Evolutionary conservation across 2,113 vertebrate species (phyloP), one percentile per base, ranked within the genome.

Genomic region (Heteronetta atricapilla): DNA sequence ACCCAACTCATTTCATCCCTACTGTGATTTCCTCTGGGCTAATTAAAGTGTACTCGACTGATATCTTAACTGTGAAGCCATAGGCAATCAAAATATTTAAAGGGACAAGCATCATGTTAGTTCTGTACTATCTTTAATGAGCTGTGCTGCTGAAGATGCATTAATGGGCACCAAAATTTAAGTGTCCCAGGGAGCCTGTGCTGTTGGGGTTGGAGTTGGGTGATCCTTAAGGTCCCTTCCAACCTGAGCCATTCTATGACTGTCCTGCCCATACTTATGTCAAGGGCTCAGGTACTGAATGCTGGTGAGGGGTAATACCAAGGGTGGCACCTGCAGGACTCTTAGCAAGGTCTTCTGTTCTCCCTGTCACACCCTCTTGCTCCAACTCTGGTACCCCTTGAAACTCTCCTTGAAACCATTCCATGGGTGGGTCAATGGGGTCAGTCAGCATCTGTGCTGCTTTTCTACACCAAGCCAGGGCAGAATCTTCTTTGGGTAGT

Each of bases 11-110:
- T 95, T 96, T 97, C 88, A 89, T 95, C 62, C 96, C 97, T 81
- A 68, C 91, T 96, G 96, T 56, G 96, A 96, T 95, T 97, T 97
- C 96, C 96, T 97, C 82, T 56, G 93, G 96, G 96, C 97, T 97
- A 97, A 98, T 97, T 97, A 97, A 97, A 97, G 95, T 89, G 86
- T 79, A 72, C 85, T 96, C 52, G 38, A 89, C 91, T 93, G 93
- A 93, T 93, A 76, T 64, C 90, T 93, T 73, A 74, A 81, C 94
- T 75, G 6, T 14, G 42, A 66, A 82, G 86, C 68, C 78, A 11
- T 48, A 83, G 90, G 86, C 92, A 81, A 89, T 42, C 28, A 72
- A 72, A 73, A 87, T 33, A 92, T 82, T 96, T 96, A 91, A 97
- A 96, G 91, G 78, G 70, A 72, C 38, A 84, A 28, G 28, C 5